A percentile compares a stretch with the other conserved stretches of the same genome.
These are phyloP conservation scores for Zoanthus solanderi DNA, from an alignment of 92 coral and sea anemone species.

Conservation along the genomic window DNA sequence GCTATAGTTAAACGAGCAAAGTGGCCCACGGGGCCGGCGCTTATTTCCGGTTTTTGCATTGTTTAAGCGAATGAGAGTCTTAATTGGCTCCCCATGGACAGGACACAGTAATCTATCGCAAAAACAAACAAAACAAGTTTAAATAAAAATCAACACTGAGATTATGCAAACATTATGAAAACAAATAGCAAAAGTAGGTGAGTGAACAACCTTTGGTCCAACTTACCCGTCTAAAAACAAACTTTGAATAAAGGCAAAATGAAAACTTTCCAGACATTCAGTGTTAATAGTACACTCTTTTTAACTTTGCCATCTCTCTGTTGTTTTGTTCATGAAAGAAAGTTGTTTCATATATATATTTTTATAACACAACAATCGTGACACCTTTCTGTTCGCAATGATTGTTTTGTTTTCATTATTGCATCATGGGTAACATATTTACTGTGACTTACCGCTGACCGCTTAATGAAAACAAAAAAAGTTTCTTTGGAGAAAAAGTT, in stretches of 20 bases:
- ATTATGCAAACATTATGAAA: neutral
- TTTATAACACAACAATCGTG: neutral
- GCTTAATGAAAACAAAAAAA: neutral
- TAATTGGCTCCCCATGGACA: too few species aligned
- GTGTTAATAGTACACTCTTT: neutral
- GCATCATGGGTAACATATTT: conserved; percentile 39
- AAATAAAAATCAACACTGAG: neutral
- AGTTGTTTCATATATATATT: neutral
- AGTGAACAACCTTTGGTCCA: neutral
- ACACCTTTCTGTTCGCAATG: neutral
- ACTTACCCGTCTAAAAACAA: conserved; percentile 27
- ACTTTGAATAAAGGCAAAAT: neutral
- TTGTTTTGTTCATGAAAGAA: neutral
- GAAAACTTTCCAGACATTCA: conserved; percentile 31
- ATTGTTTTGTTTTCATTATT: conserved; percentile 2
- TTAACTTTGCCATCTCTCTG: neutral
- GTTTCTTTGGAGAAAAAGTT: neutral
- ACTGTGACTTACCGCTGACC: conserved; percentile 30
- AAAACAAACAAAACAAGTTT: too few species aligned
- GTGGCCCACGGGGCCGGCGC: too few species aligned
- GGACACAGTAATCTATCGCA: too few species aligned
- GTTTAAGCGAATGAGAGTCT: too few species aligned
- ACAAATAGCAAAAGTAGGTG: neutral
- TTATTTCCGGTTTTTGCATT: too few species aligned
- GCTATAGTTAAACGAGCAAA: neutral